Base-by-base conservation (phyloP, 2,888 invertebrate genomes). In the Punctoribates punctum region DNA sequence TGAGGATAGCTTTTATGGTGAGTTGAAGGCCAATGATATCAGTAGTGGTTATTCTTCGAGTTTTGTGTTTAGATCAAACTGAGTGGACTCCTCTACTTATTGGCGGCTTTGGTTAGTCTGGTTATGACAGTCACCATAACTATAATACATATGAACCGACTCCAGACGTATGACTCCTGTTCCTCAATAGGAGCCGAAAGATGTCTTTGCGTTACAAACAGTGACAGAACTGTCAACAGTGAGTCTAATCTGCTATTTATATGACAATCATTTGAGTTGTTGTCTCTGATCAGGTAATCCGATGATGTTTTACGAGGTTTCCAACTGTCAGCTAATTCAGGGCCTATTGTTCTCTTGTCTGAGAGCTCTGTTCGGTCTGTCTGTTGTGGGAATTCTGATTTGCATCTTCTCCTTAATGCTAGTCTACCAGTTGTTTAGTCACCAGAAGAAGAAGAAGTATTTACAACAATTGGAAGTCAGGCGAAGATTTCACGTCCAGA, bases 391-490 rank as follows among this genome's bases (percentile, higher is more conserved):
- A 0, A 94, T 94, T 46, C 87, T 94, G 51, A 91, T 94, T 73
- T 94, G 93, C 85, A 93, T 94, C 80, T 94, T 93, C 83, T 92
- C 93, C 80, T 92, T 93, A 82, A 94, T 94, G 94, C 88, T 94
- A 76, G 91, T 94, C 13, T 94, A 94, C 83, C 94, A 94, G 83
- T 86, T 94, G 78, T 85, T 93, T 74, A 91, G 93, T 80, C 94
- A 94, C 83, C 94, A 94, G 84, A 90, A 92, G 79, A 94, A 94
- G 86, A 94, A 94, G 85, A 93, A 93, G 90, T 94, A 94, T 84
- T 94, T 94, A 94, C 93, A 93, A 81, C 93, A 94, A 85, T 60
- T 76, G 17, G 72, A 77, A 54, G 8, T 46, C 6, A 34, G 75
- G 17, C 27, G 65, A 46, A 60, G 76, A 51, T 65, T 77, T 62